Conservation (phyloP, 2,113 vertebrate species). For the Microcebus ravelobensis region DNA sequence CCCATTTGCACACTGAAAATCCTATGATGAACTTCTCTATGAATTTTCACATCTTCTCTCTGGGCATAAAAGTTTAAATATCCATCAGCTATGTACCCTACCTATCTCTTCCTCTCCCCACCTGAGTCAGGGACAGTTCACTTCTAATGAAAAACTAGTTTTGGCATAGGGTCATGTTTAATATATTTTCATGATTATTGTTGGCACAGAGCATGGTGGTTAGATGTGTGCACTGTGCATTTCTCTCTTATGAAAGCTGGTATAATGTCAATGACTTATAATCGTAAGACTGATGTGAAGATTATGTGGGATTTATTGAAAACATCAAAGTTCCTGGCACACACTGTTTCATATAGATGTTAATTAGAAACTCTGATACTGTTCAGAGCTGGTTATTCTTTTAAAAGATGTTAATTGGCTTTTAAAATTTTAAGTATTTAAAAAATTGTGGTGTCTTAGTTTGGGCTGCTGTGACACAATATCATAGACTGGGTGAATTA, state of each 20-base stretch:
- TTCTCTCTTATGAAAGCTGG: constrained; percentile 10
- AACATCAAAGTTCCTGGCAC: not conserved
- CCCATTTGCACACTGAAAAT: not conserved
- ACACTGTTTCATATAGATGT: not conserved
- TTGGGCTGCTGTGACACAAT: not conserved
- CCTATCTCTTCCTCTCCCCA: not conserved
- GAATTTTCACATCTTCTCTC: constrained; percentile 28
- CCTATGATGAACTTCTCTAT: not conserved
- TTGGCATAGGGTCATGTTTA: not conserved
- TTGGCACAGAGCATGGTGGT: not conserved
- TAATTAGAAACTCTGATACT: not conserved
- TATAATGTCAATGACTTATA: not conserved
- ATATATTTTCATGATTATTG: constrained; percentile 51
- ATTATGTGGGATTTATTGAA: constrained; percentile 9
- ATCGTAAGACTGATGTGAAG: not conserved
- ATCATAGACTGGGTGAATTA: not conserved
- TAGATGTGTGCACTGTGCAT: not conserved
- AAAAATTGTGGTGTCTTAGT: not conserved
- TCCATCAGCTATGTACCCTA: not conserved
- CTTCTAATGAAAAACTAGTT: constrained; percentile 28
- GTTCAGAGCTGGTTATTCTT: not conserved
- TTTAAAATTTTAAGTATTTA: constrained; percentile 24
- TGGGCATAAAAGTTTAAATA: constrained; percentile 39
- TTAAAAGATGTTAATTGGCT: not conserved
- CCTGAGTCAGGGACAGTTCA: not conserved